phyloP scores from a whole-genome alignment of 2,888 invertebrate species.

The Tillus elongatus region DNA sequence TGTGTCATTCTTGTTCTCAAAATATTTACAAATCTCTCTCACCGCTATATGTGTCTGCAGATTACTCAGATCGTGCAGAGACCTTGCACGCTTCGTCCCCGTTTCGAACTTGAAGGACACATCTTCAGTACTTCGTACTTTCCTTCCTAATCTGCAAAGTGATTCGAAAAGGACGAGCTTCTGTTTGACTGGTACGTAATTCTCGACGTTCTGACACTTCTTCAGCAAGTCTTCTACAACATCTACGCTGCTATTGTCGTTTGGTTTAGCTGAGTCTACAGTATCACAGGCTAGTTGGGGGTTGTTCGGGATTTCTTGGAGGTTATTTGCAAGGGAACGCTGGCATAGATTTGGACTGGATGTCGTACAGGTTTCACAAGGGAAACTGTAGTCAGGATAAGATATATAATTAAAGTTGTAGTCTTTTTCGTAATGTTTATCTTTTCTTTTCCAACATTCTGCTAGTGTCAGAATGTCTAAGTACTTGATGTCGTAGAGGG shows the following conservation, averaged over 20 bases:
- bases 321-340: background rate
- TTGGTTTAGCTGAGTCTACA: conserved; percentile 2
- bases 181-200: conserved; percentile 62
- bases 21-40: conserved; percentile 61
- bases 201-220: conserved; percentile 50
- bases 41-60: conserved; percentile 45
- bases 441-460: conserved; percentile 32
- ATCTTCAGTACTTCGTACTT: conserved; percentile 57
- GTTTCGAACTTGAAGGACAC: conserved; percentile 42
- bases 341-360: conserved; percentile 11
- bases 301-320: background rate
- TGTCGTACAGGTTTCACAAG: conserved; percentile 12
- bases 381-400: conserved; percentile 10
- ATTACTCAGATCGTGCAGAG: conserved; percentile 54
- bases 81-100: conserved; percentile 52
- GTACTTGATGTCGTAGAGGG: conserved; percentile 61
- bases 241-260: conserved; percentile 2
- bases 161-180: conserved; percentile 63
- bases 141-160: conserved; percentile 52
- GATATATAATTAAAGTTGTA: conserved; percentile 29
- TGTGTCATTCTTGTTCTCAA: conserved; percentile 48
- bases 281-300: background rate
- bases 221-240: conserved; percentile 43
- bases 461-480: conserved; percentile 59
- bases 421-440: conserved; percentile 29